These are phyloP conservation scores for Danaus melanippus DNA, from an alignment of 1,140 invertebrate species.

Conservation along the genomic window DNA sequence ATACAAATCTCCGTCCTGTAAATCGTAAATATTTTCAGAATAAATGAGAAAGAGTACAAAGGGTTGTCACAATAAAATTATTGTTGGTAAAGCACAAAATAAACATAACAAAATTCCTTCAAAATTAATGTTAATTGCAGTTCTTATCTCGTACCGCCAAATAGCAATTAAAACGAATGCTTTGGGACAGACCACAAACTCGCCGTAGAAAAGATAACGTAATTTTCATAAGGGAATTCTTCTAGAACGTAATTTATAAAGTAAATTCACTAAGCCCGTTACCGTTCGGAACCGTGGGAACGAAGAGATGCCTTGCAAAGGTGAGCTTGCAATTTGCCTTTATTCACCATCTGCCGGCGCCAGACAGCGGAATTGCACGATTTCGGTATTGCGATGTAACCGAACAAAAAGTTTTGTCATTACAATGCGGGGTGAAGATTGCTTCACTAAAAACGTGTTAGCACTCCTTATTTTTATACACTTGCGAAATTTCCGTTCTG, in stretches of 20 bases:
- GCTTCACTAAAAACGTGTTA: slow-evolving; percentile 14
- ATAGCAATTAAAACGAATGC: slow-evolving; percentile 20
- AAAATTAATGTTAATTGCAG: slow-evolving; percentile 7
- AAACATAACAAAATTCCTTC: too few relatives aligned
- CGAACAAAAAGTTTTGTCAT: slow-evolving; percentile 26
- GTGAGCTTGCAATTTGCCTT: slow-evolving; percentile 44
- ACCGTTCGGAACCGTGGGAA: slow-evolving; percentile 35
- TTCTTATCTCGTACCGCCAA: slow-evolving; percentile 22
- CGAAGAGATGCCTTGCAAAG: slow-evolving; percentile 21
- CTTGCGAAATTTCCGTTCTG: too few relatives aligned
- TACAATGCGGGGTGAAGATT: slow-evolving; percentile 26
- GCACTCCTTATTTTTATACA: not conserved
- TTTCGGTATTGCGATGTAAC: slow-evolving; percentile 24
- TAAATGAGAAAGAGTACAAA: slow-evolving; percentile 2
- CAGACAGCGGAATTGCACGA: slow-evolving; percentile 30
- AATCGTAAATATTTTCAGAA: too few relatives aligned
- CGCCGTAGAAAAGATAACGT: not conserved
- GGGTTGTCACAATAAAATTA: slow-evolving; percentile 8
- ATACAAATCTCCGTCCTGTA: too few relatives aligned
- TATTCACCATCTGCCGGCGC: slow-evolving; percentile 39
- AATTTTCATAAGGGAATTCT: too few relatives aligned
- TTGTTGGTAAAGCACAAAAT: not conserved
- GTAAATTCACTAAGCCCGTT: too few relatives aligned
- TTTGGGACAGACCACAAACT: not conserved
- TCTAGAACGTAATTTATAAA: too few relatives aligned